Evolutionary conservation across 2,888 invertebrate genomes (phyloP), one percentile per base, ranked within the genome.

Genomic region (Patella ulyssiponensis): DNA sequence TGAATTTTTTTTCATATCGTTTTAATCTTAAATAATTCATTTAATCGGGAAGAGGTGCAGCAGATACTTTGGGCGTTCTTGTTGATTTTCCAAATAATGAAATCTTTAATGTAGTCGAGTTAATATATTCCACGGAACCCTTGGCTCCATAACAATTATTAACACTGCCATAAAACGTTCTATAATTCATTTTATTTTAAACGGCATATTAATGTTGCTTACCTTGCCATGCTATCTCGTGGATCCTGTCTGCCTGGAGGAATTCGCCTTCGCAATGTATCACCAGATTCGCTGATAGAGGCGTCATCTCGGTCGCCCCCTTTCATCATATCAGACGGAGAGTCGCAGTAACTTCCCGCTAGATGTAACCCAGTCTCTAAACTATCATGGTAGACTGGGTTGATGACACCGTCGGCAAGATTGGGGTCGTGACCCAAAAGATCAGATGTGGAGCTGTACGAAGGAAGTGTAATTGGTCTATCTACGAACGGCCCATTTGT

Each of bases 401-500:
- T 64, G 64, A 64, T 23, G 20, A 64, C 64, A 23, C 64, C 64
- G 64, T 64, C 64, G 20, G 20, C 20, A 23, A 14, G 20, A 11
- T 20, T 64, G 64, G 11, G 2, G 11, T 64, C 64, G 12, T 64
- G 64, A 23, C 64, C 64, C 14, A 64, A 64, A 11, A 64, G 64
- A 17, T 64, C 64, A 64, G 23, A 9, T 64, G 64, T 64, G 23
- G 64, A 64, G 64, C 23, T 23, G 23, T 64, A 64, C 3, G 64
- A 64, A 20, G 76, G 76, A 27, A 76, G 73, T 23, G 69, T 27
- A 23, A 76, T 73, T 11, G 76, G 76, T 23, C 76, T 56, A 27
- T 76, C 76, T 15, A 76, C 52, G 33, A 76, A 54, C 27, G 44
- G 71, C 9, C 76, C 76, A 52, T 72, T 76, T 14, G 76, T 64